A percentile compares a stretch with the other conserved stretches of the same genome.
Evolutionary conservation across 2,113 vertebrate species (phyloP).

Genomic region (chimpanzee (Pan troglodytes)): NHGRI_mPanTro3-v2.1_pri NC_072408.2:132415501-132416000

Average conservation of each 20-base stretch:
- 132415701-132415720: conserved; percentile 32
- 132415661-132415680: background rate
- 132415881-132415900: background rate
- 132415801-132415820: background rate
- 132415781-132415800: background rate
- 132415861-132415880: background rate
- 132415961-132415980: background rate
- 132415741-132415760: background rate
- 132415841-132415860: background rate
- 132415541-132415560: background rate
- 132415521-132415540: background rate
- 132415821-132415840: background rate
- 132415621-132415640: background rate
- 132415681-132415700: background rate
- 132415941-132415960: background rate
- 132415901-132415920: background rate
- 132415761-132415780: background rate
- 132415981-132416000: background rate
- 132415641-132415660: background rate
- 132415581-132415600: background rate
- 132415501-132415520: background rate
- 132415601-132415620: background rate
- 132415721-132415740: background rate
- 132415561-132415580: background rate
- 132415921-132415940: background rate